Evolutionary conservation across 2,797 vertebrate species (phyloP).

Genomic region (Typhlichthys subterraneus): DNA sequence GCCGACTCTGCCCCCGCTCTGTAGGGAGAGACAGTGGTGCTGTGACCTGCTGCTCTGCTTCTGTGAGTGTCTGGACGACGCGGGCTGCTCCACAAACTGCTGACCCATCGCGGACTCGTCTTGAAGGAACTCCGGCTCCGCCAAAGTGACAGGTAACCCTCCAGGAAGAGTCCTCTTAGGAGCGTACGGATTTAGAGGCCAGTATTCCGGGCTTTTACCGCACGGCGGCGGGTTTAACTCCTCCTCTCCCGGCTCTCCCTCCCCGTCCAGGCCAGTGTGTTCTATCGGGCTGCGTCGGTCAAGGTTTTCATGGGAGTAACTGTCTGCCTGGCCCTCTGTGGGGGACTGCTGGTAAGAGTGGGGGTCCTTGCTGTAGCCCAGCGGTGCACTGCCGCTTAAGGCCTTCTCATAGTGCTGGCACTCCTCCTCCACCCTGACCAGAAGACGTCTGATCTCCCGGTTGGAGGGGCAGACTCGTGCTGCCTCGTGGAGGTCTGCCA

Average conservation of each 20-base stretch:
- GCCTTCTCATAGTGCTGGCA: slow-evolving; percentile 87
- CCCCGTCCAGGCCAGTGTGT: slow-evolving; percentile 52
- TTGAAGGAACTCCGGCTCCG: slow-evolving; percentile 62
- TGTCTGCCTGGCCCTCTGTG: slow-evolving; percentile 60
- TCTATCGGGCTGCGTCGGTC: slow-evolving; percentile 65
- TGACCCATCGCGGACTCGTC: slow-evolving; percentile 73
- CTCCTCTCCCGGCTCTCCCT: slow-evolving; percentile 73
- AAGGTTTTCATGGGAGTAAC: slow-evolving; percentile 65
- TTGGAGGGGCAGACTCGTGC: slow-evolving; percentile 90
- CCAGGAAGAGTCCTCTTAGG: slow-evolving; percentile 85
- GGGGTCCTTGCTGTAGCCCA: slow-evolving; percentile 68
- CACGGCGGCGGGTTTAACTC: slow-evolving; percentile 46
- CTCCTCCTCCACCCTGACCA: slow-evolving; percentile 93
- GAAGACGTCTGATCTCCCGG: slow-evolving; percentile 90
- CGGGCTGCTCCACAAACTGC: slow-evolving; percentile 75
- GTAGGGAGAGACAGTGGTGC: slow-evolving; percentile 87
- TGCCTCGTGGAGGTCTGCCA: slow-evolving; percentile 92
- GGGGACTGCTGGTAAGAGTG: slow-evolving; percentile 72
- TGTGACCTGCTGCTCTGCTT: slow-evolving; percentile 88
- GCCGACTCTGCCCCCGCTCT: slow-evolving; percentile 70
- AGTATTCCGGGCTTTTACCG: slow-evolving; percentile 69
- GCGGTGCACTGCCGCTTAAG: slow-evolving; percentile 71
- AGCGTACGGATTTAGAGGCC: slow-evolving; percentile 74
- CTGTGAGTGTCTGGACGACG: slow-evolving; percentile 78
- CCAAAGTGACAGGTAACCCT: slow-evolving; percentile 55